Percentiles rank a stretch among this genome's conserved stretches.
Evolutionary conservation across 1,140 invertebrate genomes (phyloP).

Genomic region (Oncopeltus fasciatus): DNA sequence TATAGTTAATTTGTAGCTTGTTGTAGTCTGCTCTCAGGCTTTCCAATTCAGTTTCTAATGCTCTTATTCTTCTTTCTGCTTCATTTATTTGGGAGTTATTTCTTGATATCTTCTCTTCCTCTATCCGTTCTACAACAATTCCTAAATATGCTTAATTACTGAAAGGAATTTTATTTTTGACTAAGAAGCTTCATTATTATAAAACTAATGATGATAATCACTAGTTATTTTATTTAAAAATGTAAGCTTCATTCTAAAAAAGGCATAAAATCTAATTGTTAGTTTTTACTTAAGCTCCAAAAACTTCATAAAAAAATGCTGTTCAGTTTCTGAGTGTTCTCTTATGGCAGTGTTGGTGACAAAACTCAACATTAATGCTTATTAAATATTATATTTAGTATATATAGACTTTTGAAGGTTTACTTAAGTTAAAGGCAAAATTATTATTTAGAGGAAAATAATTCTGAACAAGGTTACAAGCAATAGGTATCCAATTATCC

Average conservation of each 20-base stretch:
- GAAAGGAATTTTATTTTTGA: neutral
- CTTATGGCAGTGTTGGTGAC: too few species aligned
- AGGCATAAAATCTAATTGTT: neutral
- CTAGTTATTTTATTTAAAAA: too few species aligned
- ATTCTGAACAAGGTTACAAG: too few species aligned
- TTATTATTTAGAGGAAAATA: too few species aligned
- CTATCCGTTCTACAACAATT: neutral
- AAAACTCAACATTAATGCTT: too few species aligned
- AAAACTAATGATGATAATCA: too few species aligned
- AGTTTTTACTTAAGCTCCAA: neutral
- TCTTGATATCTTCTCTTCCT: neutral
- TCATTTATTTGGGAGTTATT: neutral
- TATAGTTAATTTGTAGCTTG: conserved; percentile 24
- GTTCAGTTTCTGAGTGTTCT: too few species aligned
- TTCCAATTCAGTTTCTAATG: conserved; percentile 34
- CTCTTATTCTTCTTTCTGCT: conserved; percentile 26
- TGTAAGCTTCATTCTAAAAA: neutral
- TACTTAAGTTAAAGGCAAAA: too few species aligned
- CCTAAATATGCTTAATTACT: neutral
- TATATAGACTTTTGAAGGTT: too few species aligned
- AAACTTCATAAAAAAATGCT: neutral
- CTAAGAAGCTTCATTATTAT: too few species aligned
- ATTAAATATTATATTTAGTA: too few species aligned
- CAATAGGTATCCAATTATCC: too few species aligned
- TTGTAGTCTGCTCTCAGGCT: conserved; percentile 32